Evolutionary conservation across 2,113 vertebrate species (phyloP).

Genomic region (Zapus hudsonius): DNA sequence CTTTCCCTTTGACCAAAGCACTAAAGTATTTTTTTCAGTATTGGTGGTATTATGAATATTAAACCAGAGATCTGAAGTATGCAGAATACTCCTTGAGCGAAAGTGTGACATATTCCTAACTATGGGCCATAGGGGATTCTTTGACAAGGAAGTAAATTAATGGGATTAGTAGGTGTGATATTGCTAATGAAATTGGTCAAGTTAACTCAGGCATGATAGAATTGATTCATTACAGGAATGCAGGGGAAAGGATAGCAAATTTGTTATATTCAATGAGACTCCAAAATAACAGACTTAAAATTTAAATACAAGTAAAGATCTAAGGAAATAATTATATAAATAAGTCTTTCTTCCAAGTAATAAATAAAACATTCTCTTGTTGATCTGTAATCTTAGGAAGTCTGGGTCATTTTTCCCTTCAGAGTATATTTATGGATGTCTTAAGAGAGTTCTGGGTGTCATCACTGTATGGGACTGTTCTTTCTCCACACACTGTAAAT

Average conservation of each 20-base stretch:
- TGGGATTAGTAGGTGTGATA: constrained; percentile 54
- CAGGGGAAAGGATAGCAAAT: constrained; percentile 23
- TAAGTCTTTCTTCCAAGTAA: background rate
- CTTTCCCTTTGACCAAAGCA: background rate
- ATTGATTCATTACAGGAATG: constrained; percentile 40
- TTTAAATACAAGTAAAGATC: constrained; percentile 16
- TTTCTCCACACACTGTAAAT: fast-evolving
- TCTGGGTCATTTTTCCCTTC: background rate
- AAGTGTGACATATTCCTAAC: constrained; percentile 4
- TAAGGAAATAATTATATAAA: constrained; percentile 14
- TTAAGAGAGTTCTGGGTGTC: background rate
- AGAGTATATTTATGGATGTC: background rate
- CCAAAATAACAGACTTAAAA: background rate
- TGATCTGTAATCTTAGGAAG: background rate
- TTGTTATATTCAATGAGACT: background rate
- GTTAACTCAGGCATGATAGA: constrained; percentile 55
- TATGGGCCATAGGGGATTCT: constrained; percentile 38
- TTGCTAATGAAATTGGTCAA: constrained; percentile 70
- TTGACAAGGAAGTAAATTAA: constrained; percentile 67
- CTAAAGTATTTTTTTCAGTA: background rate
- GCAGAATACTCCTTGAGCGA: constrained; percentile 3
- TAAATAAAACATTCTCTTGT: background rate
- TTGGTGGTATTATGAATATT: background rate
- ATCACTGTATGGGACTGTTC: background rate
- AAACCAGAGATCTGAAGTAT: background rate